These are phyloP conservation scores for Bombus confusus DNA, from an alignment of 1,140 invertebrate genomes.

Conservation along the genomic window DNA sequence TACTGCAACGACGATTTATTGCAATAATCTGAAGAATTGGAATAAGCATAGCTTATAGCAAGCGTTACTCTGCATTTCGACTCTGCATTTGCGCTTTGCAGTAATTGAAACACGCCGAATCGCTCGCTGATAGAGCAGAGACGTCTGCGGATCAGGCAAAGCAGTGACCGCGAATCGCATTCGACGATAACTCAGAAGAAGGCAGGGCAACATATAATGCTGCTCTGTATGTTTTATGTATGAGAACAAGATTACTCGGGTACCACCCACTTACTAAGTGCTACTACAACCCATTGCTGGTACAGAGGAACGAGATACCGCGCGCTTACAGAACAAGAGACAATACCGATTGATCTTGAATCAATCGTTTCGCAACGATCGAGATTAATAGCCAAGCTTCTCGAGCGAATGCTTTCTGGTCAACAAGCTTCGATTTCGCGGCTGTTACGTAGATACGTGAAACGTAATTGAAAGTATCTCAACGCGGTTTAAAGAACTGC, in stretches of 20 bases:
- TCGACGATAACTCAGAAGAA: constrained; percentile 51
- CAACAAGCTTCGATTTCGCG: no score
- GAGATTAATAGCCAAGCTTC: constrained; percentile 1
- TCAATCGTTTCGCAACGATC: background rate
- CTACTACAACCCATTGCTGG: constrained; percentile 41
- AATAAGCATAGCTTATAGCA: background rate
- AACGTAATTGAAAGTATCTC: no score
- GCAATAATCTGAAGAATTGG: no score
- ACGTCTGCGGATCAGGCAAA: constrained; percentile 18
- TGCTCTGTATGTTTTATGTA: constrained; percentile 71
- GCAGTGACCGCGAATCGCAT: constrained; percentile 7
- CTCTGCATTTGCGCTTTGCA: background rate
- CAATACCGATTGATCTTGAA: constrained; percentile 20
- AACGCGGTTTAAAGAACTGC: no score
- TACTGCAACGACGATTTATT: no score
- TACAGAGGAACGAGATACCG: background rate
- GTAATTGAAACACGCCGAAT: background rate
- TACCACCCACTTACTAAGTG: constrained; percentile 68
- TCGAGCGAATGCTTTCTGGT: background rate
- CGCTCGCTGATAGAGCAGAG: background rate
- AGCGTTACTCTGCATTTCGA: background rate
- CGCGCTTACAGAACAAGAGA: background rate
- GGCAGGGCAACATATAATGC: constrained; percentile 57
- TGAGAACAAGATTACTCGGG: constrained; percentile 70
- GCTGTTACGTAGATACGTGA: no score